These are phyloP conservation scores for Ctenosaura bakeri DNA, from an alignment of 2,797 vertebrate genomes.

Conservation along the genomic window DNA sequence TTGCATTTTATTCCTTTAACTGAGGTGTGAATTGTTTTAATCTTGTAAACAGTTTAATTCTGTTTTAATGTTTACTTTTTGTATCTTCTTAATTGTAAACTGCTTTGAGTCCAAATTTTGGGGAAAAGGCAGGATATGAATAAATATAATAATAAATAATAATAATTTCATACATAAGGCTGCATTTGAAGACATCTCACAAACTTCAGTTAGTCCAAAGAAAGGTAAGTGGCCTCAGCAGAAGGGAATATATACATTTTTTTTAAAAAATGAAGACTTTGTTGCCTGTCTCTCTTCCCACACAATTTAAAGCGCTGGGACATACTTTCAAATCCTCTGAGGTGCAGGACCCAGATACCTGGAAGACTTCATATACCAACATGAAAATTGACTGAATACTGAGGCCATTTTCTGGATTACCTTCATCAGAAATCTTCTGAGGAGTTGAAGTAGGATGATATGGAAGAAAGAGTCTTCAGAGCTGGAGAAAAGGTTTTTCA, in stretches of 20 bases:
- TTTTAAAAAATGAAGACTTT: neutral
- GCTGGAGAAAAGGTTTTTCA: neutral
- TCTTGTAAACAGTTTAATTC: too few relatives aligned
- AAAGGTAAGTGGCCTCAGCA: neutral
- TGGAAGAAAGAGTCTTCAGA: neutral
- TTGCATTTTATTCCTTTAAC: too few relatives aligned
- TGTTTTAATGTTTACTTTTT: too few relatives aligned
- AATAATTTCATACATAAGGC: neutral
- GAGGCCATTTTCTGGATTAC: neutral
- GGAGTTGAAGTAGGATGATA: neutral
- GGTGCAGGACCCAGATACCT: neutral
- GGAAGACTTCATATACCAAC: neutral
- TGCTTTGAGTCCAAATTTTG: too few relatives aligned
- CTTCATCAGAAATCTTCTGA: neutral
- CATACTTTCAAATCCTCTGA: too few relatives aligned
- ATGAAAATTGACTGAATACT: neutral
- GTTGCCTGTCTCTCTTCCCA: neutral
- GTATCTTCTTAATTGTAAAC: too few relatives aligned
- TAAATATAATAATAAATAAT: too few relatives aligned
- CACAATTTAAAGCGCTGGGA: too few relatives aligned
- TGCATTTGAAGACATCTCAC: neutral
- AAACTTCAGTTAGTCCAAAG: too few relatives aligned
- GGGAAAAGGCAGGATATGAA: too few relatives aligned
- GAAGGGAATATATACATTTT: neutral
- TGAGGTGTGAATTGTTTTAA: too few relatives aligned